Evolutionary conservation across 2,113 vertebrate species (phyloP).

Genomic region (Planiliza haematocheilus): DNA sequence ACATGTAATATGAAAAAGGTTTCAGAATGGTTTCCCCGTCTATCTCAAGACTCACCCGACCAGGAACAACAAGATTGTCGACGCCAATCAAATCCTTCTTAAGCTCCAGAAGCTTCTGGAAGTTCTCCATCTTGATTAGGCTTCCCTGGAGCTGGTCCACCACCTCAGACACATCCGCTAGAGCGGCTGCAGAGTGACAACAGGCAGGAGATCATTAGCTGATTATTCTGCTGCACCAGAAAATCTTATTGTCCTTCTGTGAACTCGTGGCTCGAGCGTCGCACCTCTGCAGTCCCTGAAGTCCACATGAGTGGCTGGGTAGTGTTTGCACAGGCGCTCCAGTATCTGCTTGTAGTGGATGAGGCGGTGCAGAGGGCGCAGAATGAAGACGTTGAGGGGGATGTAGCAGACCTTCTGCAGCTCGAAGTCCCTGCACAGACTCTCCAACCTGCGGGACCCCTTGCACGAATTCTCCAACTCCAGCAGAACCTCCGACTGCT

Average conservation of each 20-base stretch:
- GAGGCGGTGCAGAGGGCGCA: conserved; percentile 95
- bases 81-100: conserved; percentile 95
- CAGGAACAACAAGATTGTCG: conserved; percentile 91
- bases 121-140: conserved; percentile 97
- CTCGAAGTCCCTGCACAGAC: conserved; percentile 93
- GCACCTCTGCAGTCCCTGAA: conserved; percentile 96
- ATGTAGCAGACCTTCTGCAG: conserved; percentile 98
- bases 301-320: conserved; percentile 89
- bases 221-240: not conserved
- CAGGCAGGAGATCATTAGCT: not conserved
- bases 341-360: conserved; percentile 98
- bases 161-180: conserved; percentile 95
- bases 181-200: conserved; percentile 85
- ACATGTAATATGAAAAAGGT: no score
- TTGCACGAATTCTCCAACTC: conserved; percentile 89
- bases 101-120: conserved; percentile 96
- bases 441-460: conserved; percentile 88
- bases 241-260: not conserved
- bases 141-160: conserved; percentile 91
- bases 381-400: conserved; percentile 95
- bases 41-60: conserved; percentile 85
- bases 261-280: not conserved
- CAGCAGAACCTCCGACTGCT: conserved; percentile 89
- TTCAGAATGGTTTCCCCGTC: not conserved
- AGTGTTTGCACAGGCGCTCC: conserved; percentile 96